Evolutionary conservation across 2,888 invertebrate species (phyloP).

Genomic region (Dromius quadrimaculatus): DNA sequence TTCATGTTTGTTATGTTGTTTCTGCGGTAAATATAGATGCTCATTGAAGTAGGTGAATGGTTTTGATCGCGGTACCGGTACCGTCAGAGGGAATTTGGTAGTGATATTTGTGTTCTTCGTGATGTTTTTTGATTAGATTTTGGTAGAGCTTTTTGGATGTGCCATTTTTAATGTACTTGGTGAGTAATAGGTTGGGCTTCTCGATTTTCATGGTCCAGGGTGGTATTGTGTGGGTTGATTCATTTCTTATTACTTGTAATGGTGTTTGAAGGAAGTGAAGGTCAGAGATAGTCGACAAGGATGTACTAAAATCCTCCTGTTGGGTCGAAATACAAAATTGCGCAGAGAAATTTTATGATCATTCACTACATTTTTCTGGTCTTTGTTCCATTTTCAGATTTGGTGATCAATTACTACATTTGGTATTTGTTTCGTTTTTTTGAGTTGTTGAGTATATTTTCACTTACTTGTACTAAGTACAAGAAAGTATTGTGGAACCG

Average conservation of each 20-base stretch:
- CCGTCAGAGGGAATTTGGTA: background rate
- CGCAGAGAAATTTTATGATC: too few relatives aligned
- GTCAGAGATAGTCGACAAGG: too few relatives aligned
- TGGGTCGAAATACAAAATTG: too few relatives aligned
- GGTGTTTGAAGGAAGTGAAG: background rate
- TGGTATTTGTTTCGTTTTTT: too few relatives aligned
- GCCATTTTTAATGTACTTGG: background rate
- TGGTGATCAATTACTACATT: too few relatives aligned
- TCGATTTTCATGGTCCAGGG: conserved; percentile 4
- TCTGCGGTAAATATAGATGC: background rate
- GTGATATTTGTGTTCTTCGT: background rate
- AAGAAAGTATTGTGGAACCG: too few relatives aligned
- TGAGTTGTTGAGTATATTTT: too few relatives aligned
- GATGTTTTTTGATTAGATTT: background rate
- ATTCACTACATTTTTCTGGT: too few relatives aligned
- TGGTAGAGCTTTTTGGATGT: conserved; percentile 1
- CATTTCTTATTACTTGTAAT: background rate
- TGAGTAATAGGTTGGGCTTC: background rate
- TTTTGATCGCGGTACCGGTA: background rate
- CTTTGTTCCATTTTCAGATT: too few relatives aligned
- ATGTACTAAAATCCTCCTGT: too few relatives aligned
- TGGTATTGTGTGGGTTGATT: background rate
- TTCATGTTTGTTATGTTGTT: background rate
- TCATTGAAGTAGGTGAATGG: background rate
- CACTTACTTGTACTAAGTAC: too few relatives aligned